These are phyloP conservation scores for Dromaius novaehollandiae DNA, from an alignment of 2,113 vertebrate genomes.

Conservation along the genomic window DNA sequence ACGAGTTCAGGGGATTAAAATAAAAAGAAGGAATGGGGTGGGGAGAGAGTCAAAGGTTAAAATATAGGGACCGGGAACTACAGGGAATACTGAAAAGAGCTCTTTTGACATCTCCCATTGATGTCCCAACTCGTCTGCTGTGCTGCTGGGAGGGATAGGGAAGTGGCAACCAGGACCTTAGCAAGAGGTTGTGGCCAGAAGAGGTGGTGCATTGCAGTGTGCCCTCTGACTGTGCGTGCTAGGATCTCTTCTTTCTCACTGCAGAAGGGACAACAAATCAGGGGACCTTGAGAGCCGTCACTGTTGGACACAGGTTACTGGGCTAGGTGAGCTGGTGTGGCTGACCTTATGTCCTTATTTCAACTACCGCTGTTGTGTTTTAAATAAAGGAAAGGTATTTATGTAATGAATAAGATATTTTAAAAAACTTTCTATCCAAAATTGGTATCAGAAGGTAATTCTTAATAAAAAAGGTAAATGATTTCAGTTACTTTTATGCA, in stretches of 20 bases:
- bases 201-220: neutral
- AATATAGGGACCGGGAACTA: neutral
- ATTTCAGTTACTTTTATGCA: neutral
- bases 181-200: neutral
- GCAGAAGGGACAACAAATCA: neutral
- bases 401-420: neutral
- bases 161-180: neutral
- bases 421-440: neutral
- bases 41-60: neutral
- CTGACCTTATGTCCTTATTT: neutral
- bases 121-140: neutral
- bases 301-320: neutral
- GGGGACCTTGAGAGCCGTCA: neutral
- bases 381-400: neutral
- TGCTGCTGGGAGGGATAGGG: neutral
- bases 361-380: neutral
- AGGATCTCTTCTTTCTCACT: neutral
- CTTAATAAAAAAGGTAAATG: neutral
- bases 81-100: neutral
- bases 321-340: neutral
- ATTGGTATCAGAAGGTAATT: neutral
- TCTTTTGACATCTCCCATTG: neutral
- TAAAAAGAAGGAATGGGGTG: no score
- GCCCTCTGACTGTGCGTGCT: neutral
- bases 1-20: no score